phyloP scores from a whole-genome alignment of 2,797 vertebrate genomes.

The Enteromius paludinosus region DNA sequence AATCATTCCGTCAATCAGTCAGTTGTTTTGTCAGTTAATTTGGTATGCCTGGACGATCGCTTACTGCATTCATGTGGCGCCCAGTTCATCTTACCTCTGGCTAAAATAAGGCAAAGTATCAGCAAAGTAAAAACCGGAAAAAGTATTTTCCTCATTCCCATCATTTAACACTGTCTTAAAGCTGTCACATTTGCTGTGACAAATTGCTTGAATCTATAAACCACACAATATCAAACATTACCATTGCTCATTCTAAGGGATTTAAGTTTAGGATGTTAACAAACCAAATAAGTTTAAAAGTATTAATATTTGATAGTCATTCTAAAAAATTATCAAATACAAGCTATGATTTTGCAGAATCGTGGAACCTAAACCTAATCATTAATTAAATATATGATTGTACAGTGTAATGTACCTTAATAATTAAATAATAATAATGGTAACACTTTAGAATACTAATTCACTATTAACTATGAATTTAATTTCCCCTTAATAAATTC shows the following conservation, averaged over 20 bases:
- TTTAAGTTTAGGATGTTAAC: not conserved
- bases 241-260: not conserved
- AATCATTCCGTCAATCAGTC: conserved; percentile 34
- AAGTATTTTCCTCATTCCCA: not conserved
- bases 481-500: too few species aligned
- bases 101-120: conserved; percentile 25
- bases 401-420: not conserved
- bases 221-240: not conserved
- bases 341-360: not conserved
- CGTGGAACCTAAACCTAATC: not conserved
- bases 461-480: too few species aligned
- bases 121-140: not conserved
- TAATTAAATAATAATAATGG: not conserved
- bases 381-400: not conserved
- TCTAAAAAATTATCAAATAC: not conserved
- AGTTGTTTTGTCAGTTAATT: conserved; percentile 37
- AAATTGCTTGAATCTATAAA: conserved; percentile 18
- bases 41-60: conserved; percentile 5
- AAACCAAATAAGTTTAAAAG: not conserved
- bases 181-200: conserved; percentile 6
- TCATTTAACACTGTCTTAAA: conserved; percentile 9
- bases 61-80: not conserved
- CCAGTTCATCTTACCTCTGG: conserved; percentile 24
- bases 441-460: too few species aligned
- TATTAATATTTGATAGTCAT: not conserved